Percentiles rank a stretch among this genome's conserved stretches.
Conservation (phyloP, 2,888 invertebrate genomes). For the Atherix ibis region DNA sequence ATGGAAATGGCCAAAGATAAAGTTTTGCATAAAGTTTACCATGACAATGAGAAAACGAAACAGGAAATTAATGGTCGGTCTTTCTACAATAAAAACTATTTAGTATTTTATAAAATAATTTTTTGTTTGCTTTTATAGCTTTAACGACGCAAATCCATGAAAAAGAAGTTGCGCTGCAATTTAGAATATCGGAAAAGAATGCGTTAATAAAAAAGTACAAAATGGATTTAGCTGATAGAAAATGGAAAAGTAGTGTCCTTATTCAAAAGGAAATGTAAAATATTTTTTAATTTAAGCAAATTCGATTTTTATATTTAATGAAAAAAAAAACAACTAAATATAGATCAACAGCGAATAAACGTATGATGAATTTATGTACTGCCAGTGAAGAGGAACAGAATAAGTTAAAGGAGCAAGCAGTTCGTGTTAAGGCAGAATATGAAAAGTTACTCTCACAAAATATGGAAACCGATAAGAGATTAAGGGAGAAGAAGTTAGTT, state of each 20-base stretch:
- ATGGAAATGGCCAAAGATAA: slow-evolving; percentile 15
- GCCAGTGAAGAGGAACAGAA: slow-evolving; percentile 17
- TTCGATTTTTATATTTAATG: too few relatives aligned
- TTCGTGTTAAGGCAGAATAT: slow-evolving; percentile 13
- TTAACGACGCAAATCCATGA: slow-evolving; percentile 15
- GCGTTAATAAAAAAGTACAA: slow-evolving; percentile 18
- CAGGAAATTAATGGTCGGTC: slow-evolving; percentile 13
- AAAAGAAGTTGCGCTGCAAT: slow-evolving; percentile 16
- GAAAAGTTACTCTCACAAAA: slow-evolving; percentile 15
- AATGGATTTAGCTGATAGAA: slow-evolving; percentile 17
- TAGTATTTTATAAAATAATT: too few relatives aligned
- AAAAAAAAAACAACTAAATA: too few relatives aligned
- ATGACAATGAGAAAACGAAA: slow-evolving; percentile 15
- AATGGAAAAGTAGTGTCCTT: slow-evolving; percentile 19
- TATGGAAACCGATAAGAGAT: slow-evolving; percentile 16
- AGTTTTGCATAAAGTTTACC: slow-evolving; percentile 14
- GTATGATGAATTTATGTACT: slow-evolving; percentile 14
- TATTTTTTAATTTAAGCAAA: too few relatives aligned
- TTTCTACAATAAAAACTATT: too few relatives aligned
- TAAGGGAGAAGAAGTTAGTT: slow-evolving; percentile 25
- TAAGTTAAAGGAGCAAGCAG: slow-evolving; percentile 16
- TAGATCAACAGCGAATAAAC: slow-evolving; percentile 17
- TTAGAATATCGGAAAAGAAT: slow-evolving; percentile 17
- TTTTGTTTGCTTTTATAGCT: slow-evolving; percentile 9
- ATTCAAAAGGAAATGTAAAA: slow-evolving; percentile 19